A percentile compares a stretch with the other conserved stretches of the same genome.
Conservation (phyloP, 2,888 invertebrate genomes). For the Nysson spinosus region DNA sequence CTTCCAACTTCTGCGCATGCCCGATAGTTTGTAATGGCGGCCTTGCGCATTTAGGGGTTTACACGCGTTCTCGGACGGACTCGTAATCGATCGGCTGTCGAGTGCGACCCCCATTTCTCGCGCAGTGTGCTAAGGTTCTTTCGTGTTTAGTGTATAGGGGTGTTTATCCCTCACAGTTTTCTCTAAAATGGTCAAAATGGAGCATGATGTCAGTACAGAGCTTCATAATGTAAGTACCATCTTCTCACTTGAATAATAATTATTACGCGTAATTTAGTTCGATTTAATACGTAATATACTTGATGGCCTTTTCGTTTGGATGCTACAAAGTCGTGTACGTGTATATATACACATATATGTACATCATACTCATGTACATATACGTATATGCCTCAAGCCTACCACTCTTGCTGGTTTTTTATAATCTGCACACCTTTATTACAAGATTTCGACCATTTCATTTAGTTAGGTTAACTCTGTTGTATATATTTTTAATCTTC, state of each 20-base stretch:
- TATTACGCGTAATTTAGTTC: background rate
- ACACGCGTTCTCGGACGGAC: conserved; percentile 59
- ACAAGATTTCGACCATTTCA: no score
- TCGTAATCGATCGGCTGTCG: conserved; percentile 58
- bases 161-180: conserved; percentile 27
- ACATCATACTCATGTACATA: no score
- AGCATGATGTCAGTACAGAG: conserved; percentile 73
- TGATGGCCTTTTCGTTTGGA: no score
- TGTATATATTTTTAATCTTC: no score
- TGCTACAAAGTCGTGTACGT: no score
- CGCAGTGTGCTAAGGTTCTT: conserved; percentile 11
- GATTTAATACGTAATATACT: no score
- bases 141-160: conserved; percentile 31
- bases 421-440: no score
- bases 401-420: no score
- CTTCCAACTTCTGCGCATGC: conserved; percentile 38
- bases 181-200: conserved; percentile 74
- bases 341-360: no score
- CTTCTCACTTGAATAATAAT: background rate
- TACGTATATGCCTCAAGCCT: no score
- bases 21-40: conserved; percentile 3
- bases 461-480: no score
- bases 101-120: conserved; percentile 42
- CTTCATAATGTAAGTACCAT: background rate
- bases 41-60: conserved; percentile 57